phyloP scores from a whole-genome alignment of 2,888 invertebrate genomes.

The Dione juno region DNA sequence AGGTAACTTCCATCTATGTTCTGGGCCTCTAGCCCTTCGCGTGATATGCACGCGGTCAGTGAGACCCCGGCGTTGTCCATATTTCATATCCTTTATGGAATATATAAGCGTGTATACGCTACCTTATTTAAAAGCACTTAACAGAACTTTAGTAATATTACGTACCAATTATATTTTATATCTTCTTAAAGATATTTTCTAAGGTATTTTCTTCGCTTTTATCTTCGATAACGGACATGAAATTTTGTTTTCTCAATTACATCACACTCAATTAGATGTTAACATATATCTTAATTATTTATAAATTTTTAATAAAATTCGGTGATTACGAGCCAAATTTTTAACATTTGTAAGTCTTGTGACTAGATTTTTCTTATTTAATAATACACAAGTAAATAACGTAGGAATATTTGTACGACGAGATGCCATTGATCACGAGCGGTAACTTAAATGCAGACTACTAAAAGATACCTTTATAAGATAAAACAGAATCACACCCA shows the following conservation, averaged over 20 bases:
- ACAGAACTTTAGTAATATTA: background rate
- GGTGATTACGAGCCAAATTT: slow-evolving; percentile 73
- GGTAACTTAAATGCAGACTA: slow-evolving; percentile 84
- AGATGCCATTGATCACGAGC: slow-evolving; percentile 83
- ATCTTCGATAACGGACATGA: slow-evolving; percentile 13
- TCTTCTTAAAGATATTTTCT: background rate
- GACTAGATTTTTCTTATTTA: slow-evolving; percentile 82
- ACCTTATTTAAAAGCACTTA: background rate
- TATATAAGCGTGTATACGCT: background rate
- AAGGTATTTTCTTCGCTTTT: slow-evolving; percentile 9
- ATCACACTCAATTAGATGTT: slow-evolving; percentile 44
- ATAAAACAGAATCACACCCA: slow-evolving; percentile 79
- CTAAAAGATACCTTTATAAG: slow-evolving; percentile 75
- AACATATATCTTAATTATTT: slow-evolving; percentile 66
- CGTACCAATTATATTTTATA: slow-evolving; percentile 3
- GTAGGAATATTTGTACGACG: slow-evolving; percentile 84
- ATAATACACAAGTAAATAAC: slow-evolving; percentile 81
- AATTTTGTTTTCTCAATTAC: slow-evolving; percentile 37
- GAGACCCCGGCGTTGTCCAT: slow-evolving; percentile 35
- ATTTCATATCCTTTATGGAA: slow-evolving; percentile 29
- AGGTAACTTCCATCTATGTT: slow-evolving; percentile 79
- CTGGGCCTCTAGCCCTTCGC: slow-evolving; percentile 37
- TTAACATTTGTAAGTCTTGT: slow-evolving; percentile 82
- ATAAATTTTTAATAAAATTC: slow-evolving; percentile 74
- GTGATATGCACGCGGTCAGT: slow-evolving; percentile 19